A percentile compares a stretch with the other conserved stretches of the same genome.
Conservation (phyloP, 2,113 vertebrate species). For the Antechinus flavipes region DNA sequence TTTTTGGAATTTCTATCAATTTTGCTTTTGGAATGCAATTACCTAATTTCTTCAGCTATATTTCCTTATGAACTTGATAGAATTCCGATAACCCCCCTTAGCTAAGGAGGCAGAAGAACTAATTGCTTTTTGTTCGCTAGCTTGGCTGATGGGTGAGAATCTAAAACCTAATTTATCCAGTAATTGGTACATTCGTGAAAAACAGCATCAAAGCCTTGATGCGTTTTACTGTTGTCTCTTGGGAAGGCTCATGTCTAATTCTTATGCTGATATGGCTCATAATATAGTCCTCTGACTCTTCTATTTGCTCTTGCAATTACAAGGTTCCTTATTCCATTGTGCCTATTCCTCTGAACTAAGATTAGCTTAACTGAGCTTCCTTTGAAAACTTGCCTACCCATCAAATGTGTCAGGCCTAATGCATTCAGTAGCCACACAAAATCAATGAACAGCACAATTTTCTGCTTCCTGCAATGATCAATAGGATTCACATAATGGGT, state of each 20-base stretch:
- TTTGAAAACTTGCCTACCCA: constrained; percentile 85
- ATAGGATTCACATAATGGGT: constrained; percentile 86
- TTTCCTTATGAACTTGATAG: constrained; percentile 81
- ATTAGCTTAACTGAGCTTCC: constrained; percentile 85
- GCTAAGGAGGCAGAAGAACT: constrained; percentile 80
- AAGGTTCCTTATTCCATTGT: constrained; percentile 84
- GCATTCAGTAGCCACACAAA: constrained; percentile 84
- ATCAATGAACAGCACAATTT: constrained; percentile 87
- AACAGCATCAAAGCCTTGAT: constrained; percentile 81
- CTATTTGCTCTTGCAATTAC: constrained; percentile 85
- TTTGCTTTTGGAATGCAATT: constrained; percentile 72
- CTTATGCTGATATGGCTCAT: constrained; percentile 84
- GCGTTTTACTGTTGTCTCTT: constrained; percentile 80
- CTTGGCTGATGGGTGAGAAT: constrained; percentile 84
- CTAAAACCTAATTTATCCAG: constrained; percentile 84
- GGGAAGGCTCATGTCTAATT: constrained; percentile 82
- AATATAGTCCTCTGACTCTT: constrained; percentile 83
- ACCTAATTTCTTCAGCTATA: constrained; percentile 75
- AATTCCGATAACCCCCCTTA: constrained; percentile 81
- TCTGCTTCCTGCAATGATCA: constrained; percentile 87
- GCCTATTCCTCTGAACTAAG: constrained; percentile 84
- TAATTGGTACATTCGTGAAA: constrained; percentile 86
- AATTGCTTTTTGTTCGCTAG: constrained; percentile 85
- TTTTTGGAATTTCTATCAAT: constrained; percentile 36
- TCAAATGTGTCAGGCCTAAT: constrained; percentile 85